A percentile compares a stretch with the other conserved stretches of the same genome.
phyloP scores from a whole-genome alignment of 2,888 invertebrate genomes.

The Leptinotarsa tumamoca region DNA sequence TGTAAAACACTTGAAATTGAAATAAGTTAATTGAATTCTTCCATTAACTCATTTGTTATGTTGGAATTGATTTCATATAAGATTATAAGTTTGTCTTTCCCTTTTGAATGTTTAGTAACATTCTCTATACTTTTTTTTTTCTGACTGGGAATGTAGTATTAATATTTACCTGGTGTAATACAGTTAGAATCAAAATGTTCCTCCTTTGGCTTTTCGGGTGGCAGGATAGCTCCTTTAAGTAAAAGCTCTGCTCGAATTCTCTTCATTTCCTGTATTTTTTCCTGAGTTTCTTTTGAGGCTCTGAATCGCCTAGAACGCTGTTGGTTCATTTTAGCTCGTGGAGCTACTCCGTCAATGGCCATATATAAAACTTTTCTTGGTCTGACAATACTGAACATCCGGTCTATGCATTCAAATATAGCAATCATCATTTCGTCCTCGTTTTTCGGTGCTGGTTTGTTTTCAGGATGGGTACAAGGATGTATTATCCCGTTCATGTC shows the following conservation, averaged over 20 bases:
- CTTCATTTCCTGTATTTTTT: slow-evolving; percentile 88
- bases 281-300: slow-evolving; percentile 93
- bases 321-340: slow-evolving; percentile 99
- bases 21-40: no score
- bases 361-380: slow-evolving; percentile 95
- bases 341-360: slow-evolving; percentile 99
- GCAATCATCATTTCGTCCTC: slow-evolving; percentile 99
- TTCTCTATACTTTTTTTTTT: no score
- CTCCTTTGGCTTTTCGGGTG: slow-evolving; percentile 89
- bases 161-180: slow-evolving; percentile 84
- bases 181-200: slow-evolving; percentile 99
- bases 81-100: no score
- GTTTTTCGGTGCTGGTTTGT: slow-evolving; percentile 95
- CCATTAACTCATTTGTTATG: no score
- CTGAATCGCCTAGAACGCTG: slow-evolving; percentile 96
- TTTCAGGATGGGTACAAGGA: slow-evolving; percentile 99
- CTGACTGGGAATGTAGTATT: no score
- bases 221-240: slow-evolving; percentile 78
- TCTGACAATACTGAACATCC: slow-evolving; percentile 91
- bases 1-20: no score
- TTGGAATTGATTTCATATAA: no score
- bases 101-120: no score
- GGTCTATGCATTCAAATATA: slow-evolving; percentile 98
- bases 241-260: slow-evolving; percentile 81
- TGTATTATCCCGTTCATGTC: slow-evolving; percentile 92